Evolutionary conservation across 2,797 vertebrate genomes (phyloP), one percentile per base, ranked within the genome.

Genomic region (Pempheris klunzingeri): DNA sequence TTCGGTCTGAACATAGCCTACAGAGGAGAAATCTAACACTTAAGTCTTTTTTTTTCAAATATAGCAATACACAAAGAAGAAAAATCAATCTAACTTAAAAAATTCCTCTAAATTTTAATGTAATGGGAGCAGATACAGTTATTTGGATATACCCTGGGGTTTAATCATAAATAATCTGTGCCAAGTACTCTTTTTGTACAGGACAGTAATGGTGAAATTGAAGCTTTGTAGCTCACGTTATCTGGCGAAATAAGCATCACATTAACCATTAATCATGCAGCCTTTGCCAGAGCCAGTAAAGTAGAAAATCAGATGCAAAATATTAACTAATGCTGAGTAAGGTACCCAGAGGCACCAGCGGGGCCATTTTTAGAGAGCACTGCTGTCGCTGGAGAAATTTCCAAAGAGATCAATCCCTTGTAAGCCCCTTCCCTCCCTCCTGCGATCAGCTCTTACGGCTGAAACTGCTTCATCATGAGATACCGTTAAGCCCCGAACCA

Each of bases 321-420:
- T 44, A 57, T 55, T 61, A 81, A 76, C 66, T 26, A 46, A 80
- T 24, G 76, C 80, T 71, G 65, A 86, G n/a, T 44, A n/a, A 76
- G 68, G 54, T 28, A 73, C 74, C 70, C 79, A 71, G 79, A 78
- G 77, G 72, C 77, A 52, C 66, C 5, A 4, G 24, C 1, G 6
- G n/a, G 52, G 50, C 64, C 55, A 11, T 78, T 78, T 62, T 22
- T 41, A 78, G 83, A 90, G 82, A 88, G 76, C 85, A 84, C 61
- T 77, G 85, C 83, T 87, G 80, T 84, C 63, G 7, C 59, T 73
- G 54, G 65, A 78, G 60, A 61, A 82, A 80, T 71, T 69, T 22
- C 46, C 28, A 78, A 54, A 71, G 62, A 77, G 52, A 90, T 90
- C 75, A 79, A 59, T 80, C 59, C 70, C 61, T 69, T 1, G 3